A percentile compares a stretch with the other conserved stretches of the same genome.
Conservation (phyloP, 1,140 invertebrate genomes). For the silkworm (Bombyx mori) region ASM3026992v2 NC_085120.1:12325001-12325500, state of each 20-base stretch:
- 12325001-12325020: no score
- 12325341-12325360: slow-evolving; percentile 9
- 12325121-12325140: not conserved
- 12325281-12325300: no score
- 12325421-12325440: not conserved
- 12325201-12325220: slow-evolving; percentile 4
- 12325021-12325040: no score
- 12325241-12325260: not conserved
- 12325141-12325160: slow-evolving; percentile 4
- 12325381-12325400: not conserved
- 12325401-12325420: slow-evolving; percentile 1
- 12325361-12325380: slow-evolving; percentile 8
- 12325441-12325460: not conserved
- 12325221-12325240: slow-evolving; percentile 3
- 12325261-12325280: slow-evolving; percentile 4
- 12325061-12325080: no score
- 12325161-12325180: not conserved
- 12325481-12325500: not conserved
- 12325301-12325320: slow-evolving; percentile 5
- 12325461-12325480: not conserved
- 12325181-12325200: not conserved
- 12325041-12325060: no score
- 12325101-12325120: not conserved
- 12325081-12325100: not conserved
- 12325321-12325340: slow-evolving; percentile 5